These are phyloP conservation scores for Adela reaumurella DNA, from an alignment of 2,888 invertebrate species.

Conservation along the genomic window DNA sequence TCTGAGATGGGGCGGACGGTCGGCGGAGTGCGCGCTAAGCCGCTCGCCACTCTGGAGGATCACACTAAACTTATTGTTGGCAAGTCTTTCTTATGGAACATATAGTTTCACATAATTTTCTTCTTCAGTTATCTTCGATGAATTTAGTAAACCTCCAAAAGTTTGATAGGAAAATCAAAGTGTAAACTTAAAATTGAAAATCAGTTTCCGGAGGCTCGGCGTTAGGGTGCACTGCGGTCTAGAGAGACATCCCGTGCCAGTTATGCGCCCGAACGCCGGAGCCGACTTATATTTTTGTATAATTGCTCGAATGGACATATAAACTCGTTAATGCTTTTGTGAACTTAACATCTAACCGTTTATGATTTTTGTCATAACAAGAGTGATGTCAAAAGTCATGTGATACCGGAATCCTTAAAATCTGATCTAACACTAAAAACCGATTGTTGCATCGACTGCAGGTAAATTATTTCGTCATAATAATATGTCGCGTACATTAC, in stretches of 20 bases:
- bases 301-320: not conserved
- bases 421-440: not conserved
- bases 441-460: slow-evolving; percentile 17
- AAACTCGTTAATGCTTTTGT: not conserved
- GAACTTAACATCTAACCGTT: not conserved
- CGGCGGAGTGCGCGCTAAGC: slow-evolving; percentile 27
- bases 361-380: not conserved
- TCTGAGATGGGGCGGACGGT: slow-evolving; percentile 24
- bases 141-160: slow-evolving; percentile 47
- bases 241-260: too few relatives aligned
- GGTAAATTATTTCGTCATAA: slow-evolving; percentile 54
- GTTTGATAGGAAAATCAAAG: slow-evolving; percentile 52
- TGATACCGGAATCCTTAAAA: not conserved
- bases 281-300: not conserved
- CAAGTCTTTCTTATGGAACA: slow-evolving; percentile 40
- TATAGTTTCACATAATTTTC: slow-evolving; percentile 27
- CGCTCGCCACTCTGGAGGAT: slow-evolving; percentile 33
- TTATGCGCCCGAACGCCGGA: not conserved
- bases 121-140: slow-evolving; percentile 34
- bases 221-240: too few relatives aligned
- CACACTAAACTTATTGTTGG: slow-evolving; percentile 28
- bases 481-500: slow-evolving; percentile 50
- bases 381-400: not conserved
- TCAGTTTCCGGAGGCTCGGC: not conserved
- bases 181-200: slow-evolving; percentile 25